Percentiles rank a stretch among this genome's conserved stretches.
Evolutionary conservation across 2,888 invertebrate species (phyloP).

Genomic region (Ophonus ardosiacus): DNA sequence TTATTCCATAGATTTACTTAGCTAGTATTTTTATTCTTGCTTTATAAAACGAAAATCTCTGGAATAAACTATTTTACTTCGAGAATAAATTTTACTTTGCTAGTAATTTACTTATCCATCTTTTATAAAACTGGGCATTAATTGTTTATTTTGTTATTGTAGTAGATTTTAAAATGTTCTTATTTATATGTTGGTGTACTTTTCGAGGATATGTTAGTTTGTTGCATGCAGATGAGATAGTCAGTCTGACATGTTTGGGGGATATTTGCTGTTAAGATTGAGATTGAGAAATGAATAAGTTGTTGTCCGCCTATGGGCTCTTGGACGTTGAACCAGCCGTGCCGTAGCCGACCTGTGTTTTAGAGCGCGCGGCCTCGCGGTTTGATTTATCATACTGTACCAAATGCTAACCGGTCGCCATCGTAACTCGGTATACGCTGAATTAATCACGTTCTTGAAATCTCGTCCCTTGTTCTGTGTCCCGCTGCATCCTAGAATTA

Average conservation of each 20-base stretch:
- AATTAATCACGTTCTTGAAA: slow-evolving; percentile 62
- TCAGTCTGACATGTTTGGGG: neutral
- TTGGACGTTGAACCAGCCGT: slow-evolving; percentile 6
- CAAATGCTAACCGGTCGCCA: slow-evolving; percentile 46
- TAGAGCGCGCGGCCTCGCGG: neutral
- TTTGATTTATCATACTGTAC: slow-evolving; percentile 59
- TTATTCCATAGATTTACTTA: no score
- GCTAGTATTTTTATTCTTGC: no score
- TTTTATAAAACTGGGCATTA: no score
- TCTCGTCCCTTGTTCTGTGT: slow-evolving; percentile 28
- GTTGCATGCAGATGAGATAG: neutral
- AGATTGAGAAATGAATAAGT: slow-evolving; percentile 38
- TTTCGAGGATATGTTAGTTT: no score
- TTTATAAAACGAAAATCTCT: no score
- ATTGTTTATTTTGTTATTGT: no score
- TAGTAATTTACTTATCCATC: no score
- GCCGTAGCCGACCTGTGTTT: slow-evolving; percentile 10
- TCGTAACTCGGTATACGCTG: slow-evolving; percentile 57
- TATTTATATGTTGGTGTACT: no score
- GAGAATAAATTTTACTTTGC: no score
- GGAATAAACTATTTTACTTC: no score
- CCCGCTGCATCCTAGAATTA: slow-evolving; percentile 47
- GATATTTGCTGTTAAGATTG: slow-evolving; percentile 5
- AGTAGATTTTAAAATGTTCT: no score
- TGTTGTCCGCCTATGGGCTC: slow-evolving; percentile 1